Evolutionary conservation across 2,797 vertebrate species (phyloP).

Genomic region (Todus mexicanus): DNA sequence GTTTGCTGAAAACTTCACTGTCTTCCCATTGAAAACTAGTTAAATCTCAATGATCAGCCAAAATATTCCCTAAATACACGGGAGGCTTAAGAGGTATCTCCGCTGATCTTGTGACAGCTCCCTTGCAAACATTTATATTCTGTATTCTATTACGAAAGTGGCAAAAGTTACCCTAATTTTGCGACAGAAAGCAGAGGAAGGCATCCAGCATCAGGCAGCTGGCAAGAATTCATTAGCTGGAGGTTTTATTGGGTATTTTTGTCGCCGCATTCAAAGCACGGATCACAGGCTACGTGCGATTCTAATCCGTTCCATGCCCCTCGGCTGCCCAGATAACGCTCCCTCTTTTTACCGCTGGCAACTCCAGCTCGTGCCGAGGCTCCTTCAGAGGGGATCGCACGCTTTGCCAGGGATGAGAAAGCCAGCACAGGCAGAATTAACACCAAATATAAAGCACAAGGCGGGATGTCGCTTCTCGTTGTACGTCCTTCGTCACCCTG

Average conservation of each 20-base stretch:
- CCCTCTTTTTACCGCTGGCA: background rate
- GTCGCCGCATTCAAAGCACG: background rate
- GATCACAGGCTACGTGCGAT: background rate
- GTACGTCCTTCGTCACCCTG: background rate
- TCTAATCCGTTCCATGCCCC: background rate
- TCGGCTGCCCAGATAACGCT: background rate
- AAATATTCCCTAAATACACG: background rate
- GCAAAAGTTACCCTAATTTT: background rate
- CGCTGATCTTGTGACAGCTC: background rate
- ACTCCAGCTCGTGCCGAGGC: background rate
- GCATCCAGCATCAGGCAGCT: background rate
- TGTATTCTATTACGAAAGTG: background rate
- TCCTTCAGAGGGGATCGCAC: background rate
- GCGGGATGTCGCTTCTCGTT: background rate
- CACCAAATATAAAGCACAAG: background rate
- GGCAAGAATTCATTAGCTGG: background rate
- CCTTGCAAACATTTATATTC: background rate
- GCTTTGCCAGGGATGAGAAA: too few relatives aligned
- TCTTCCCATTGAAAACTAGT: background rate
- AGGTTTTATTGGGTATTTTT: background rate
- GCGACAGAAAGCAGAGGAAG: background rate
- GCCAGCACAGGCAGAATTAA: background rate
- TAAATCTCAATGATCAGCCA: background rate
- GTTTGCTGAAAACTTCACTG: background rate
- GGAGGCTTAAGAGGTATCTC: background rate